phyloP scores from a whole-genome alignment of 2,797 vertebrate species.

The Microctenopoma lineatum region DNA sequence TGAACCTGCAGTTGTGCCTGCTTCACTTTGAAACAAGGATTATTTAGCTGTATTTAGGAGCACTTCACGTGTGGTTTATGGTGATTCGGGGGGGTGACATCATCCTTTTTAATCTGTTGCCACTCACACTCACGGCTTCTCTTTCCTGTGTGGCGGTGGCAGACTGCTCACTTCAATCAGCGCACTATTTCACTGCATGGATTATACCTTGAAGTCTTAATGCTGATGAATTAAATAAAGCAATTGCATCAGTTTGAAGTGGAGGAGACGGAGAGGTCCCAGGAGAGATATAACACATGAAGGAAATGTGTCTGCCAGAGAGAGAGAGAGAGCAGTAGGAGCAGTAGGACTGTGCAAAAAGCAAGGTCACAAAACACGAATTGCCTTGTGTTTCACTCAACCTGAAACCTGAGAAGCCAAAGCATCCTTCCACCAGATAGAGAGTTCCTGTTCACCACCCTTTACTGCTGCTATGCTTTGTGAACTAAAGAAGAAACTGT shows the following conservation, averaged over 20 bases:
- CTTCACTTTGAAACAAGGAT: background rate
- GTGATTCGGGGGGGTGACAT: slow-evolving; percentile 49
- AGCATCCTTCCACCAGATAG: slow-evolving; percentile 56
- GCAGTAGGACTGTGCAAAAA: slow-evolving; percentile 57
- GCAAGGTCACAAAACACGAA: slow-evolving; percentile 67
- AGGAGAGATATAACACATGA: slow-evolving; percentile 30
- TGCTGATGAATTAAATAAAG: slow-evolving; percentile 54
- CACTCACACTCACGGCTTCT: slow-evolving; percentile 30
- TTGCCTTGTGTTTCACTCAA: slow-evolving; percentile 77
- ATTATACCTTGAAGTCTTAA: slow-evolving; percentile 37
- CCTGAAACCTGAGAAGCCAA: slow-evolving; percentile 74
- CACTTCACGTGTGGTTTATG: slow-evolving; percentile 15
- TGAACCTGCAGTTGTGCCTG: slow-evolving; percentile 9
- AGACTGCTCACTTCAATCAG: background rate
- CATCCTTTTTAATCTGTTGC: slow-evolving; percentile 14
- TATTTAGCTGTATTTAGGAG: background rate
- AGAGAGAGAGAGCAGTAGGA: slow-evolving; percentile 25
- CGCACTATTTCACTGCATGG: background rate
- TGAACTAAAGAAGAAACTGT: slow-evolving; percentile 25
- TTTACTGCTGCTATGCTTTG: slow-evolving; percentile 53
- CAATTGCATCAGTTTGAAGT: slow-evolving; percentile 38
- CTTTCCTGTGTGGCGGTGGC: background rate
- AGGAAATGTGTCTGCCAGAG: slow-evolving; percentile 22
- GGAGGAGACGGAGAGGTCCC: slow-evolving; percentile 27
- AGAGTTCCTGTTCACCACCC: slow-evolving; percentile 51